Base-by-base conservation (phyloP, 2,888 invertebrate genomes). In the Nemurella pictetii region DNA sequence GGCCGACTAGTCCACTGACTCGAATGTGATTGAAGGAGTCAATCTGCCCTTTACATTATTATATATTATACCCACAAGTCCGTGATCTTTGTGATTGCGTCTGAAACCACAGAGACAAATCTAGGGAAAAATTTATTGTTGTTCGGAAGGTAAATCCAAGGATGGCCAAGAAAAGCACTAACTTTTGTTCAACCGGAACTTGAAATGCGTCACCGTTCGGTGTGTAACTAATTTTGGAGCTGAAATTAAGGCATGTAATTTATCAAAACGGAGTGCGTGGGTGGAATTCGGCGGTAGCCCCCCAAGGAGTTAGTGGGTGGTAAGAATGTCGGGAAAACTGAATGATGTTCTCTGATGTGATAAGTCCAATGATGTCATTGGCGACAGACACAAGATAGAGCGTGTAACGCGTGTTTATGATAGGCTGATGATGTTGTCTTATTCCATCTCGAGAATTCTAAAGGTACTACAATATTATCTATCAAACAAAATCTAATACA, bases 1-100 rank as follows among this genome's bases (percentile, higher is more conserved):
- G 75, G 75, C 7, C 75, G 75, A 27, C 75, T 27, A 75, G 75
- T 75, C 75, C 75, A 75, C 75, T 75, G 75, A 75, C 75, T 27
- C 26, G 20, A 55, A 55, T 55, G 55, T 55, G 55, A 55, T 55
- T 55, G 55, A 55, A 55, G 55, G 75, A 75, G 75, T 27, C 75
- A 28, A 75, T 75, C 75, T 75, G 28, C 28, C 27, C 26, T 75
- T 26, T 55, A 55, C 55, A 55, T 55, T 55, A 7, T 55, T 55
- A 55, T 55, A 55, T 55, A 12, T 55, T 55, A 35, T 35, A 55
- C 55, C 55, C 75, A 28, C 28, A 75, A 75, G 75, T 27, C 26
- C 75, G 75, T 75, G 75, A 75, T 75, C 75, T 75, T 75, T 75
- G 55, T 55, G 55, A 15, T 55, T 55, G 15, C 20, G 55, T 20